Base-by-base conservation (phyloP, 1,140 invertebrate genomes). In the Brachionus manjavacas region DNA sequence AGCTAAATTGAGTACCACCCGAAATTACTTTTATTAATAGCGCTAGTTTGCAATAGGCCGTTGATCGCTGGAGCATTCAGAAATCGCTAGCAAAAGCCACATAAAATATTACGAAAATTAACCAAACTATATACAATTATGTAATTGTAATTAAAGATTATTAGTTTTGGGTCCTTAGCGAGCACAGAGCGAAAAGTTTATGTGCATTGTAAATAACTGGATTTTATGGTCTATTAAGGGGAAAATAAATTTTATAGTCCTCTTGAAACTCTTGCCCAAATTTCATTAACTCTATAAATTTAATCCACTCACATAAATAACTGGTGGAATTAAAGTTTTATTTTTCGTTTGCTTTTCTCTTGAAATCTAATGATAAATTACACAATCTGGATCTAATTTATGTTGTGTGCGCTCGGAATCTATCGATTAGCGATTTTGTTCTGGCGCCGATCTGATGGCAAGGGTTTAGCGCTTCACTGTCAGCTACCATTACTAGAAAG, bases 191-290 rank as follows among this genome's bases (percentile, higher is more conserved):
- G 8, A 41, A 72, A 72, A 72, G 16, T 39, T 41, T 39, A 72
- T 39, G 25, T 60, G 52, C 52, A 60, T 60, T 60, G 66, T 31
- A 68, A 68, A 28, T 68, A 68, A 68, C 66, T 68, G 66, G 28
- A 41, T 72, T 72, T 72, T 72, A 72, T 72, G 68, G 68, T 72
- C 68, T 72, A 72, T 72, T 72, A 72, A 72, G 68, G 68, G 68
- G 3, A 72, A 72, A 72, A 39, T 41, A 41, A 39, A 39, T 72
- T 72, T 72, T 72, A 72, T 72, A 72, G 68, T 72, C 68, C 68
- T 72, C 68, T 72, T 39, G 68, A 72, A 72, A 41, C 35, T 72
- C n/a, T 60, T 20, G 35, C 12, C 39, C 41, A 39, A 72, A 41
- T 72, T 72, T 72, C 68, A 72, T 72, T 72, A 39, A 16, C 28